Evolutionary conservation across 2,888 invertebrate species (phyloP).

Genomic region (Himalopsyche kuldschensis): DNA sequence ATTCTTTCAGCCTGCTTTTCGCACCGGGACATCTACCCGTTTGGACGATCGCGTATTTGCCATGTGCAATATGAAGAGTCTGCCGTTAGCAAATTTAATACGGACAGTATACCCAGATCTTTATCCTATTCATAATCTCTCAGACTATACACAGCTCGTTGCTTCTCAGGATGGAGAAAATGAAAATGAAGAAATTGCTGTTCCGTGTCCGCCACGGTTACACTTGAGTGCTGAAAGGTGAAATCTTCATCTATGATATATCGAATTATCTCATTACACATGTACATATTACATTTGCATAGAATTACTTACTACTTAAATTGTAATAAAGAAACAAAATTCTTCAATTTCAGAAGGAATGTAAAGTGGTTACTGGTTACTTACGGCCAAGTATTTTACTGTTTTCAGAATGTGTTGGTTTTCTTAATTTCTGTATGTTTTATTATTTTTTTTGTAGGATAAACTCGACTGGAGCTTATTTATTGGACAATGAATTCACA

Average conservation of each 20-base stretch:
- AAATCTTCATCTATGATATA: slow-evolving; percentile 39
- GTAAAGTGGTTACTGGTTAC: too few relatives aligned
- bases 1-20: slow-evolving; percentile 74
- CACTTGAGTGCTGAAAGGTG: slow-evolving; percentile 82
- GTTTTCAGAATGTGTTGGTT: too few relatives aligned
- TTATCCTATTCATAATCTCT: slow-evolving; percentile 81
- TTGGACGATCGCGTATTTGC: slow-evolving; percentile 92
- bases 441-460: slow-evolving; percentile 54
- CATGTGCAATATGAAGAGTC: slow-evolving; percentile 90
- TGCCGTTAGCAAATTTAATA: slow-evolving; percentile 79
- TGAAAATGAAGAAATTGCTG: slow-evolving; percentile 50
- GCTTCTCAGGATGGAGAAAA: slow-evolving; percentile 46
- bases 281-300: slow-evolving; percentile 18
- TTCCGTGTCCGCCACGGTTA: slow-evolving; percentile 73
- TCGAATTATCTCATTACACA: slow-evolving; percentile 39
- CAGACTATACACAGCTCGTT: slow-evolving; percentile 52
- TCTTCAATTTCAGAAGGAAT: too few relatives aligned
- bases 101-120: slow-evolving; percentile 89
- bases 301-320: background rate
- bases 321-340: too few relatives aligned
- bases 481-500: slow-evolving; percentile 84
- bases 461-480: slow-evolving; percentile 81
- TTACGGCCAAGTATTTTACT: too few relatives aligned
- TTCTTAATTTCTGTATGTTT: background rate
- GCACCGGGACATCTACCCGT: slow-evolving; percentile 83